phyloP scores from a whole-genome alignment of 2,113 vertebrate genomes.

The Sterrhoptilus dennistouni region DNA sequence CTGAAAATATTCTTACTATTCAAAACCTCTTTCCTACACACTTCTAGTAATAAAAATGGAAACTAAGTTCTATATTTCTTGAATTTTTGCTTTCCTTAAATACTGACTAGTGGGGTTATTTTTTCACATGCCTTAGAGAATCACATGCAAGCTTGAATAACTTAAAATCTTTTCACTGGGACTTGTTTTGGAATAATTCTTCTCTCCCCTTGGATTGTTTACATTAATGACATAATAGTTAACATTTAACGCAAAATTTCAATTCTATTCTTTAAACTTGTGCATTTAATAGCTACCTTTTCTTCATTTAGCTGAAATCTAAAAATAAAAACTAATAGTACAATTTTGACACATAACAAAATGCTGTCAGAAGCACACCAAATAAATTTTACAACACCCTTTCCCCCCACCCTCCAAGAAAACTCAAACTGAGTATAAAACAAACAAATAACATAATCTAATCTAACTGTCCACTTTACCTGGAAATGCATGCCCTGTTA shows the following conservation, averaged over 20 bases:
- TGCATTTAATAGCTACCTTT: background rate
- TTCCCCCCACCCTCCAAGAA: background rate
- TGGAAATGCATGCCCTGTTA: constrained; percentile 73
- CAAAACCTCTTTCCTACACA: background rate
- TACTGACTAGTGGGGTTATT: background rate
- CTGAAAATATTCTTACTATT: background rate
- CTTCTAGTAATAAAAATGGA: background rate
- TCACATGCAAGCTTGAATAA: background rate
- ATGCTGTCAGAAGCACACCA: background rate
- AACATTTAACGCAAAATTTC: background rate
- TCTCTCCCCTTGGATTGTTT: background rate
- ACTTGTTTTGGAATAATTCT: background rate
- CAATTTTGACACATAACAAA: background rate
- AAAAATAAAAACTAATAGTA: background rate
- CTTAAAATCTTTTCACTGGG: background rate
- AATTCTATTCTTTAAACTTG: background rate
- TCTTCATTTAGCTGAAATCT: background rate
- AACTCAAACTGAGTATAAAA: background rate
- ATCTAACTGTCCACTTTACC: constrained; percentile 67
- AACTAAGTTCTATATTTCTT: background rate
- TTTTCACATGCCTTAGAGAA: background rate
- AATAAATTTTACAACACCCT: background rate
- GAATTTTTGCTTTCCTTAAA: background rate
- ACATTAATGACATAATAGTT: background rate
- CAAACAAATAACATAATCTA: constrained; percentile 34